Evolutionary conservation across 2,113 vertebrate genomes (phyloP), one percentile per base, ranked within the genome.

Genomic region (Salvelinus alpinus): DNA sequence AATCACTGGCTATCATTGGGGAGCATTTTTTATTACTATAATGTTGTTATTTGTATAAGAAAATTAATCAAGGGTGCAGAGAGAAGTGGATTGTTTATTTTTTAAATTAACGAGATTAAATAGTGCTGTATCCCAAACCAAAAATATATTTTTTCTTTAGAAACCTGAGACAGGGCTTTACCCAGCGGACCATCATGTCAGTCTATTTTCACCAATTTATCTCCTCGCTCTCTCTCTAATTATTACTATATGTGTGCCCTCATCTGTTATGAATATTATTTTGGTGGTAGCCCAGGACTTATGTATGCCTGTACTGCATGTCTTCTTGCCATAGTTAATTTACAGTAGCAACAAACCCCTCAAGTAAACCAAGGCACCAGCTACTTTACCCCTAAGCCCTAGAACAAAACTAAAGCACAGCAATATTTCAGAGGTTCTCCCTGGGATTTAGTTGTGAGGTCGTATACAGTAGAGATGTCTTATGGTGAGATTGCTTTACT

Each of bases 1-100:
- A 69, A 78, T 87, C 81, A 86, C 81, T 85, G 70, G 74, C 75
- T 70, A 71, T 71, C 34, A 57, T 80, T 72, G 74, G 78, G 80
- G 85, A 87, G 64, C 51, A 77, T 82, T 85, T 82, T 25, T 27
- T 13, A 54, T 71, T 1, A 3, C 51, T 71, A 2, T 29, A 51
- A 22, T 22, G 51, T 13, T 59, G 44, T 59, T 20, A 12, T 59
- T 29, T 71, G 70, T 25, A 57, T 8, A 31, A 57, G 0, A 59
- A 22, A 5, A 16, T 16, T 13, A 18, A 54, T 51, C 16, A 67
- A 31, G 65, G 65, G 25, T 31, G 31, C 65, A 29, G 27, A 76
- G 57, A 14, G 18, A n/a, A 67, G 38, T 72, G 60, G 44, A 77
- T 73, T 77, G 73, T 72, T 72, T 69, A n/a, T 20, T n/a, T 57